Evolutionary conservation across 2,797 vertebrate species (phyloP), one percentile per base, ranked within the genome.

Genomic region (Rhinella marina): DNA sequence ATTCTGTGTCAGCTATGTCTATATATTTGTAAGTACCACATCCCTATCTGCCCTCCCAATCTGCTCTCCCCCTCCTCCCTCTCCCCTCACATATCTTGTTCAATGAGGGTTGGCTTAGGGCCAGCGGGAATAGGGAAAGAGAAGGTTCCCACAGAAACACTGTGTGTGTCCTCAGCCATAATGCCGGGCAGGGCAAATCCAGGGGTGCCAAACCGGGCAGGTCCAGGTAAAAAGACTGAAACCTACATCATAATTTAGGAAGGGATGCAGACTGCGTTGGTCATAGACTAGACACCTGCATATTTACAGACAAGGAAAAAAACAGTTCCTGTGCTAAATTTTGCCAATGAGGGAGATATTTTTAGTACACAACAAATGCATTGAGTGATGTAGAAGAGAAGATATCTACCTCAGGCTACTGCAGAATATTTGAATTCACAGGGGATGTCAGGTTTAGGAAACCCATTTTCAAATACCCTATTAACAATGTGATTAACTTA

Each of bases 141-240:
- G 57, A 73, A 81, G 79, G 87, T 88, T 88, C 87, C 87, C 87
- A 88, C 87, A 88, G 64, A 80, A 70, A 88, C 83, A 68, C 81
- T 84, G 72, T 50, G 56, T 78, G 82, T 81, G 84, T 88, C 79
- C 84, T 86, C 64, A 86, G 50, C 79, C 32, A 61, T 86, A 84
- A 68, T 48, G 27, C 83, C 78, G 70, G 56, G 84, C 48, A 59
- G 57, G 83, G 77, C 66, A 81, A 61, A 75, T 64, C 66, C 27
- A 88, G 57, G 19, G 32, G 77, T 81, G 81, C 29, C 70, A 66
- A 56, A 11, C 32, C 21, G 21, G 48, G 29, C 3, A 29, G 5
- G 57, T 59, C 32, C 54, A 73, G 59, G 81, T 75, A 27, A 29
- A 56, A 23, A 17, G 64, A 57, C 78, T 19, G 2, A 50, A 48